Evolutionary conservation across 2,888 invertebrate genomes (phyloP), one percentile per base, ranked within the genome.

Genomic region (Eurois occulta): DNA sequence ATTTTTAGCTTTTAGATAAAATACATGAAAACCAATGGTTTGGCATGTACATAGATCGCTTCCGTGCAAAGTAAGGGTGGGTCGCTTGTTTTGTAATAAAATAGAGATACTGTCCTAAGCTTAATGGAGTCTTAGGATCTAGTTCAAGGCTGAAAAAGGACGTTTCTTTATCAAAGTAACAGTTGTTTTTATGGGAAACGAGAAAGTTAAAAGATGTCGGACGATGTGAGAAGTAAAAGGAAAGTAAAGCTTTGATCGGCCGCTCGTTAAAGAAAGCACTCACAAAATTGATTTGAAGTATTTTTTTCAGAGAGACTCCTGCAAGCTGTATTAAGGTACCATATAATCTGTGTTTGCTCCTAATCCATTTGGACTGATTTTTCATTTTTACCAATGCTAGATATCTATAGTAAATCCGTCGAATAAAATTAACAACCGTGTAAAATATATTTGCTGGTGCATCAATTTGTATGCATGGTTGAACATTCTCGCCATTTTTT

Each of bases 171-270:
- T 72, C 60, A 62, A 81, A 81, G 46, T 28, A 46, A 58, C 46
- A 68, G 77, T 68, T 79, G 2, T 21, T 46, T 76, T 13, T 46
- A 77, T 38, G 46, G 18, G 24, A 1, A 43, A 62, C 43, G 13
- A n/a, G 0, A 77, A 77, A 48, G 38, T 46, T 41, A 64, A 64
- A 79, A 75, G 76, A 75, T 35, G 41, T 41, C 41, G 28, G 24
- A 35, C 3, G 48, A 60, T 16, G 35, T 24, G 13, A 68, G 68
- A 48, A 24, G 24, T 70, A n/a, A 43, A 55, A 38, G 52, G 28
- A 55, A 68, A 75, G 35, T 58, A 41, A 70, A 16, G 8, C 80
- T 83, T 80, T 58, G 35, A 76, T 76, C 24, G 21, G 41, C 1
- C 18, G 35, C 41, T 68, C 55, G 32, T 83, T 79, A 62, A 48